Evolutionary conservation across 2,797 vertebrate genomes (phyloP).

Genomic region (Smutsia gigantea): DNA sequence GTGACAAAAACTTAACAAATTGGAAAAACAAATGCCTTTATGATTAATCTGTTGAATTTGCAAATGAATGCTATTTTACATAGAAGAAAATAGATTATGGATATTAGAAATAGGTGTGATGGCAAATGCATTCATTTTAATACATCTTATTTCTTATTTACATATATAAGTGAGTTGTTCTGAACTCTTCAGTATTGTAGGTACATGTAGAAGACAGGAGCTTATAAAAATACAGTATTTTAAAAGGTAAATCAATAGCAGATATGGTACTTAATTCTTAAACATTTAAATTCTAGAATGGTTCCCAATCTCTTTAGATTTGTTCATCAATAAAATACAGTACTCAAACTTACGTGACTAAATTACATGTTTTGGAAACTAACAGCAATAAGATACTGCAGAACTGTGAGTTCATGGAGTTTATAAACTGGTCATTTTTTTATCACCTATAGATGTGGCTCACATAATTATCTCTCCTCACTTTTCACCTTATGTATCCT

Average conservation of each 20-base stretch:
- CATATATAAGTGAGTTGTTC: conserved; percentile 62
- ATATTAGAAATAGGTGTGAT: conserved; percentile 52
- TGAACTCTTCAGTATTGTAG: conserved; percentile 28
- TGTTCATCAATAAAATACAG: conserved; percentile 79
- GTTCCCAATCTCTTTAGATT: conserved; percentile 78
- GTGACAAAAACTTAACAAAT: conserved; percentile 73
- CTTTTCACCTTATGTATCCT: conserved; percentile 45
- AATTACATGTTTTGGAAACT: conserved; percentile 81
- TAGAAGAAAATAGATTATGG: conserved; percentile 70
- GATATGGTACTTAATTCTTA: conserved; percentile 83
- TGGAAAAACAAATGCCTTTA: conserved; percentile 73
- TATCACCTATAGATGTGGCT: conserved; percentile 19
- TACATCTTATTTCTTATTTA: conserved; percentile 64
- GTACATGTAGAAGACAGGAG: conserved; percentile 2
- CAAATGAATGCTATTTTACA: conserved; percentile 51
- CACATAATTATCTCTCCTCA: conserved; percentile 29
- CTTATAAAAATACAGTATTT: conserved; percentile 54
- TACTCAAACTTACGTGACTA: conserved; percentile 77
- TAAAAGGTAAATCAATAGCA: conserved; percentile 82
- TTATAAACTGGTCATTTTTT: conserved; percentile 70
- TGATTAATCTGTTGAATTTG: conserved; percentile 68
- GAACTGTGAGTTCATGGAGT: conserved; percentile 55
- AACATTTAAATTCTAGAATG: conserved; percentile 82
- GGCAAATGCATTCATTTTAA: conserved; percentile 63
- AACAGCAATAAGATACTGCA: conserved; percentile 70